These are phyloP conservation scores for Galeruca laticollis DNA, from an alignment of 2,888 invertebrate species.

Conservation along the genomic window DNA sequence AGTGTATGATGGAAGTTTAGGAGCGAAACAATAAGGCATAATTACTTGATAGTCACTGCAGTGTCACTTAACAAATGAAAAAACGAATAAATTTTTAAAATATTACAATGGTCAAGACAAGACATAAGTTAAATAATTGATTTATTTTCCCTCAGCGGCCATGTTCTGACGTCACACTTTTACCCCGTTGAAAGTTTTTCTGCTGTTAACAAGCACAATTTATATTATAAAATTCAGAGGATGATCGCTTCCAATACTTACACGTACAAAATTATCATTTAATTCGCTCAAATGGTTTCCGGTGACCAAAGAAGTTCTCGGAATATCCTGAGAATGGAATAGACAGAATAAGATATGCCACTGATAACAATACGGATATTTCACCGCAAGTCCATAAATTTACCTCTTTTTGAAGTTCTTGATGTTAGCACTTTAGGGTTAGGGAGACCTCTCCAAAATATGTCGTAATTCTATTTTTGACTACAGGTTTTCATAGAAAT, in stretches of 20 bases:
- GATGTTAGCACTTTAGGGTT: conserved; percentile 2
- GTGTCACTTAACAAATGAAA: no score
- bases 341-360: conserved; percentile 5
- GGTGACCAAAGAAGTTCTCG: conserved; percentile 2
- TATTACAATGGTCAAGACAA: no score
- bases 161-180: no score
- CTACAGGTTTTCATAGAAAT: not conserved
- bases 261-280: not conserved
- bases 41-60: no score
- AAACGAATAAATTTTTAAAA: no score
- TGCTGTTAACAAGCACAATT: not conserved
- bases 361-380: conserved; percentile 9
- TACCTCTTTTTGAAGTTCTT: not conserved
- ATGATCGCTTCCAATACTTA: not conserved
- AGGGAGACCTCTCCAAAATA: not conserved
- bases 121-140: no score
- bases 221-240: not conserved
- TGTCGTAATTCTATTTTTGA: not conserved
- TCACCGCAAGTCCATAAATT: conserved; percentile 6
- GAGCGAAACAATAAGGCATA: no score
- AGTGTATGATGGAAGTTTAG: no score
- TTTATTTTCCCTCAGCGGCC: no score
- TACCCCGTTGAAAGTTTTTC: not conserved
- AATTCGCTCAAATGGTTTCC: conserved; percentile 8
- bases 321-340: conserved; percentile 5